Evolutionary conservation across 1,140 invertebrate genomes (phyloP).

Genomic region (Drosophila nannoptera): DNA sequence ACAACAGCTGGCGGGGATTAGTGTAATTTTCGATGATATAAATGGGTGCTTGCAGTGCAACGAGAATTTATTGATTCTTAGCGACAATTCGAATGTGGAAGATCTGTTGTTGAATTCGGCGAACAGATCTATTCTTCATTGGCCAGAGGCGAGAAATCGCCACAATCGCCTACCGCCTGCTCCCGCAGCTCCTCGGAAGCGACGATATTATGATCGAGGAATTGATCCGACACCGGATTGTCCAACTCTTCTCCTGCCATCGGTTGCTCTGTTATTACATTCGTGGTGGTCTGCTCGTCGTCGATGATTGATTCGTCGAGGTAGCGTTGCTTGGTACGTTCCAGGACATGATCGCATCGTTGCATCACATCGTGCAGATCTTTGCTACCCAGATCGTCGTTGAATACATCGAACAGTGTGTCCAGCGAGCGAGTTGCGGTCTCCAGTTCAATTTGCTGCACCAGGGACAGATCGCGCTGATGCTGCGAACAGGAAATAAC

Average conservation of each 20-base stretch:
- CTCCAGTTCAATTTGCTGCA: constrained; percentile 52
- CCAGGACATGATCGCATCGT: constrained; percentile 12
- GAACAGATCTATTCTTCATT: not conserved
- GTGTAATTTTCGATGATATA: not conserved
- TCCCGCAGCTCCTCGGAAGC: not conserved
- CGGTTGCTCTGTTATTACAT: not conserved
- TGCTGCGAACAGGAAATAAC: constrained; percentile 21
- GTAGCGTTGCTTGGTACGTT: constrained; percentile 8
- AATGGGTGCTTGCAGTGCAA: constrained; percentile 5
- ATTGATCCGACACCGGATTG: no score
- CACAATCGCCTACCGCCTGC: not conserved
- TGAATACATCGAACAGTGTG: constrained; percentile 11
- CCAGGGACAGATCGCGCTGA: constrained; percentile 41
- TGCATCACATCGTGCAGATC: constrained; percentile 11
- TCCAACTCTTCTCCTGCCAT: no score
- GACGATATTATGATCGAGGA: no score
- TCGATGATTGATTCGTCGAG: not conserved
- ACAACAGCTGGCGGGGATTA: no score
- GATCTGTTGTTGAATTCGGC: not conserved
- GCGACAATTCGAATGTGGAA: constrained; percentile 21
- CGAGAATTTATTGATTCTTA: constrained; percentile 32
- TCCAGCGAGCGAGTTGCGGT: constrained; percentile 23
- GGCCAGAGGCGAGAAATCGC: not conserved
- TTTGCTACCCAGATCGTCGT: constrained; percentile 5
- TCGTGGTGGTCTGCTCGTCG: not conserved